Base-by-base conservation (phyloP, 2,113 vertebrate genomes). In the Gavia stellata region DNA sequence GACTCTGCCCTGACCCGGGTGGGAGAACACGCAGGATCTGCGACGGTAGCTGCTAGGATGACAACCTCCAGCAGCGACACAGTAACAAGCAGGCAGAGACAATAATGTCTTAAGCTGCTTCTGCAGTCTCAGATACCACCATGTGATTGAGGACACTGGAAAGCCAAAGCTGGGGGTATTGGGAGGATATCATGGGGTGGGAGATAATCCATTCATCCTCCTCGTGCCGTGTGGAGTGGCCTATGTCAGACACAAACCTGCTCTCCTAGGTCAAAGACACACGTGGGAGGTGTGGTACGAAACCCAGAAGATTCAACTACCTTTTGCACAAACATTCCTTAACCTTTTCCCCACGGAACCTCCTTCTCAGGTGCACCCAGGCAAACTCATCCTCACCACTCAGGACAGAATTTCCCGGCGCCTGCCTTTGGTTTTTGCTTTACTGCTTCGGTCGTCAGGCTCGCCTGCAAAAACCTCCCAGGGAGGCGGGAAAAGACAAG, bases 401-500 rank as follows among this genome's bases (percentile, higher is more conserved):
- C 50, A 36, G 44, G 12, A 17, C 3, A 5, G 47, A 17, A 20
- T 26, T 55, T 61, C 47, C 47, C 19, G 72, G 21, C 2, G 5
- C 42, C 26, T n/a, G 23, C 40, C 26, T 49, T 47, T 29, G n/a
- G 2, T 17, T 71, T 58, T 21, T 42, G 12, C 33, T 80, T 52
- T 72, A 21, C n/a, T 2, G 1, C 31, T 68, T 17, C 6, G 5
- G 29, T 12, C 38, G 61, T 49, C 53, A 26, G 16, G 1, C 12
- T 53, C 10, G 8, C 34, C 31, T 2, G 50, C 15, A 40, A 44
- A 14, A 31, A 24, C 4, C 10, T 6, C 3, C 34, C 21, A 1
- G 29, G 16, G 7, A 15, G 20, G 18, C 40, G 26, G 12, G 9
- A 21, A 16, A 11, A 10, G 15, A 0, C 1, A 0, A 8, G 28